phyloP scores from a whole-genome alignment of 2,113 vertebrate genomes.

The Corythaeola cristata region DNA sequence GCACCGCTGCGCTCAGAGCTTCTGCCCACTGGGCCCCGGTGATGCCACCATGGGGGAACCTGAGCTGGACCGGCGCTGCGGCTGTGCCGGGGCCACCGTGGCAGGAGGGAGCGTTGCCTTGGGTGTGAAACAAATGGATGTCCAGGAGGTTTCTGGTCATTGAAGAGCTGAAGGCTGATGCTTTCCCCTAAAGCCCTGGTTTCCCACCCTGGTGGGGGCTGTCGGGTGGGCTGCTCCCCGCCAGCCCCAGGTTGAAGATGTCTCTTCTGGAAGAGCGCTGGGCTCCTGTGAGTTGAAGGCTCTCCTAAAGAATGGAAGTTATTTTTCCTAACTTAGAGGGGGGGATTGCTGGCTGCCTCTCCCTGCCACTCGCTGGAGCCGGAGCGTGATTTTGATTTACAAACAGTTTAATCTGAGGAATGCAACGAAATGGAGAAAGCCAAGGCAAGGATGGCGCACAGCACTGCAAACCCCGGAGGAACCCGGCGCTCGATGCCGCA shows the following conservation, averaged over 20 bases:
- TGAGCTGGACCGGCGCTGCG: neutral
- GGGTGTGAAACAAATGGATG: fast-evolving
- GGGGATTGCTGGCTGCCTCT: neutral
- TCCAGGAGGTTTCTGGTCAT: fast-evolving
- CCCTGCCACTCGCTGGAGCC: neutral
- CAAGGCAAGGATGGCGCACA: neutral
- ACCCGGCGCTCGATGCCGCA: fast-evolving
- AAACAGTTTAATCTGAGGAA: conserved; percentile 51
- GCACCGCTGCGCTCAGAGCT: fast-evolving
- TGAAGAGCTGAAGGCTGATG: neutral
- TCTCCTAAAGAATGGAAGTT: neutral
- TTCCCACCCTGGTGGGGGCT: neutral
- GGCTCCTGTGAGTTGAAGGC: neutral
- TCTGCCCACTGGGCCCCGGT: fast-evolving
- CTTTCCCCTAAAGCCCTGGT: neutral
- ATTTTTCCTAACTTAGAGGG: neutral
- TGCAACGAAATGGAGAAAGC: neutral
- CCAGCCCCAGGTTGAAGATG: neutral
- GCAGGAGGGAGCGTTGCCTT: fast-evolving
- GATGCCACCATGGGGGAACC: neutral
- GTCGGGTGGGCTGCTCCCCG: neutral
- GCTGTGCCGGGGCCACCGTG: neutral
- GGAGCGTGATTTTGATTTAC: conserved; percentile 37
- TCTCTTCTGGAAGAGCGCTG: neutral
- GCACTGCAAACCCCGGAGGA: neutral